Evolutionary conservation across 2,888 invertebrate genomes (phyloP).

Genomic region (Pyralis farinalis): DNA sequence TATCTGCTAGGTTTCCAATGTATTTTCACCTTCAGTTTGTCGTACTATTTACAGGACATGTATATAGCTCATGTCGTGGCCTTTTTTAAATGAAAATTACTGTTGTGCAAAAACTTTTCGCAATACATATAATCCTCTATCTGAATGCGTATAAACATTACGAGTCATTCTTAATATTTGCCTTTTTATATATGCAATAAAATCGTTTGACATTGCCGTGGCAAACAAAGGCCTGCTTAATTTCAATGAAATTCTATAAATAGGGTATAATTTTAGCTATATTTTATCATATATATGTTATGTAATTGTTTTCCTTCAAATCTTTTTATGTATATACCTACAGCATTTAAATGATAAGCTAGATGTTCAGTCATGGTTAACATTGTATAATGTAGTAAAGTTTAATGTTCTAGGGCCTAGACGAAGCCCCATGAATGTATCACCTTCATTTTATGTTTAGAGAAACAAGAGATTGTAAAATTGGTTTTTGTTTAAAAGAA

Average conservation of each 20-base stretch:
- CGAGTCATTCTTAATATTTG: too few relatives aligned
- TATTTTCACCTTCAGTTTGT: too few relatives aligned
- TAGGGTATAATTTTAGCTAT: constrained; percentile 15
- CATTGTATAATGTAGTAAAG: constrained; percentile 28
- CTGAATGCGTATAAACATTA: too few relatives aligned
- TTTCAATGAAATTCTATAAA: neutral
- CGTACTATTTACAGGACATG: too few relatives aligned
- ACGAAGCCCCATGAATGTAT: constrained; percentile 19
- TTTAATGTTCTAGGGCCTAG: constrained; percentile 18
- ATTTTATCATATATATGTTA: constrained; percentile 20
- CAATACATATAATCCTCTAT: too few relatives aligned
- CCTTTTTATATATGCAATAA: too few relatives aligned
- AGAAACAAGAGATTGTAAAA: constrained; percentile 28
- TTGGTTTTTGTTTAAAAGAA: constrained; percentile 38
- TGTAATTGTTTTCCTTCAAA: constrained; percentile 28
- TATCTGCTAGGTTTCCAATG: too few relatives aligned
- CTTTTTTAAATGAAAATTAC: too few relatives aligned
- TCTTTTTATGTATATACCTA: constrained; percentile 33
- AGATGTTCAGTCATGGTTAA: constrained; percentile 31
- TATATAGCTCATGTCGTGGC: too few relatives aligned
- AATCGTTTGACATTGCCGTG: too few relatives aligned
- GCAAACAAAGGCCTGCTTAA: too few relatives aligned
- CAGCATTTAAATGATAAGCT: constrained; percentile 41
- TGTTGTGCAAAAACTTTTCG: too few relatives aligned
- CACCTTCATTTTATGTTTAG: constrained; percentile 25